Conservation (phyloP, 2,797 vertebrate species). For the Tadarida brasiliensis region DNA sequence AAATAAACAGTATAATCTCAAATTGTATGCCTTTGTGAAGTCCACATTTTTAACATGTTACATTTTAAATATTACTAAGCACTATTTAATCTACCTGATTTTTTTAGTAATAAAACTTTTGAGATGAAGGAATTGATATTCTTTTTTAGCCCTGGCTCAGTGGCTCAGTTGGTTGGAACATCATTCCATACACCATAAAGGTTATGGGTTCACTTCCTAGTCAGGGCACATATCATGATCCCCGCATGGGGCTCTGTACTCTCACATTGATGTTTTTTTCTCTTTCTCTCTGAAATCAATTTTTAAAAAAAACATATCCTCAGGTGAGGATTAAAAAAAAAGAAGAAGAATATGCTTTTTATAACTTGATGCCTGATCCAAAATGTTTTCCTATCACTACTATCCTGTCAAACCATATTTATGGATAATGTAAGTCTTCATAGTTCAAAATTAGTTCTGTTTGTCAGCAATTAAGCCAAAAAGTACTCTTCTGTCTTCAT, state of each 20-base stretch:
- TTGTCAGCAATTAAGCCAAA: background rate
- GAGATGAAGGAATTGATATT: background rate
- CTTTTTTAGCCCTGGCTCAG: background rate
- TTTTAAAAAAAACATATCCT: too few relatives aligned
- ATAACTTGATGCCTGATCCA: background rate
- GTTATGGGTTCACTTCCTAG: too few relatives aligned
- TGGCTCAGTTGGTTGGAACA: too few relatives aligned
- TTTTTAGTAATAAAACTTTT: background rate
- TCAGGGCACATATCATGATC: too few relatives aligned
- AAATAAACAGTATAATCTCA: background rate
- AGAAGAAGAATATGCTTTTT: background rate
- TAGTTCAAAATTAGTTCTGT: background rate
- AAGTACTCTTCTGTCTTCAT: background rate
- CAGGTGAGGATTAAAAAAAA: too few relatives aligned
- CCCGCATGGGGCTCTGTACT: too few relatives aligned
- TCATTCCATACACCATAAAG: too few relatives aligned
- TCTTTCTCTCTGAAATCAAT: too few relatives aligned
- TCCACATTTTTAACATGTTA: background rate
- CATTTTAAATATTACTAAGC: background rate
- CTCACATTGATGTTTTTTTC: too few relatives aligned
- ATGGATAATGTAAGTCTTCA: background rate
- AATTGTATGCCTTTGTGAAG: background rate
- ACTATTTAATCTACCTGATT: background rate
- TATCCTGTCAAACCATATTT: background rate
- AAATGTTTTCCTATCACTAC: background rate